Conservation (phyloP, 2,113 vertebrate species). For the Stigmatopora argus region DNA sequence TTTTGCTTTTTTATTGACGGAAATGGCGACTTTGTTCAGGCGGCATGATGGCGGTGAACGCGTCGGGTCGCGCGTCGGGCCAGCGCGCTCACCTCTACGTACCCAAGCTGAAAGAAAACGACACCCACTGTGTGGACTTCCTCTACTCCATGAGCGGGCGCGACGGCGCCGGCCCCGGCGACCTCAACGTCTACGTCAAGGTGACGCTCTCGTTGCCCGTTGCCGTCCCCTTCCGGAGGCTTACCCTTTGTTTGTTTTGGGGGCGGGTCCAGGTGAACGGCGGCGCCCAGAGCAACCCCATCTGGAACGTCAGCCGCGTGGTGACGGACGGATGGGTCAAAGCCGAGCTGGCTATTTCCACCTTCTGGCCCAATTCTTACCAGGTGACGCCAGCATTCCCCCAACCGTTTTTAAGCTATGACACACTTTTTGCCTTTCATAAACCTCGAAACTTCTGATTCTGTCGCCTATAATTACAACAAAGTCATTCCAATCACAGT, state of each 20-base stretch:
- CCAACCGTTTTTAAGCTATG: no score
- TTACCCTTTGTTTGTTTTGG: no score
- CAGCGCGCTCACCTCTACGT: constrained; percentile 93
- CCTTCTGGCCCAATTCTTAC: constrained; percentile 97
- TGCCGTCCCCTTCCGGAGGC: no score
- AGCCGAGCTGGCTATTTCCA: constrained; percentile 92
- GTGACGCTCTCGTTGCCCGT: constrained; percentile 31
- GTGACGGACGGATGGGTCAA: constrained; percentile 94
- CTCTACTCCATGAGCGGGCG: constrained; percentile 90
- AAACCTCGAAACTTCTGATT: no score
- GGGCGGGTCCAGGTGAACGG: constrained; percentile 74
- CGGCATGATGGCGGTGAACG: constrained; percentile 98
- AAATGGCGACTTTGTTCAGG: constrained; percentile 57
- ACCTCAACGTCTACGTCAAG: constrained; percentile 91
- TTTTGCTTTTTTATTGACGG: no score
- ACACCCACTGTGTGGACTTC: constrained; percentile 96
- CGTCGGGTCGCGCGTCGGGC: constrained; percentile 85
- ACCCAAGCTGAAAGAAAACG: constrained; percentile 90
- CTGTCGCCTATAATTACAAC: no score
- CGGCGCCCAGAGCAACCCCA: constrained; percentile 89
- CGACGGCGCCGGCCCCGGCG: constrained; percentile 83
- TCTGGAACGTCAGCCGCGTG: constrained; percentile 86
- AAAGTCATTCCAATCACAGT: no score
- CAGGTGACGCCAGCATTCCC: constrained; percentile 72
- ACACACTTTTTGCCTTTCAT: no score